These are phyloP conservation scores for Camelus bactrianus DNA, from an alignment of 2,113 vertebrate species.

Conservation along the genomic window DNA sequence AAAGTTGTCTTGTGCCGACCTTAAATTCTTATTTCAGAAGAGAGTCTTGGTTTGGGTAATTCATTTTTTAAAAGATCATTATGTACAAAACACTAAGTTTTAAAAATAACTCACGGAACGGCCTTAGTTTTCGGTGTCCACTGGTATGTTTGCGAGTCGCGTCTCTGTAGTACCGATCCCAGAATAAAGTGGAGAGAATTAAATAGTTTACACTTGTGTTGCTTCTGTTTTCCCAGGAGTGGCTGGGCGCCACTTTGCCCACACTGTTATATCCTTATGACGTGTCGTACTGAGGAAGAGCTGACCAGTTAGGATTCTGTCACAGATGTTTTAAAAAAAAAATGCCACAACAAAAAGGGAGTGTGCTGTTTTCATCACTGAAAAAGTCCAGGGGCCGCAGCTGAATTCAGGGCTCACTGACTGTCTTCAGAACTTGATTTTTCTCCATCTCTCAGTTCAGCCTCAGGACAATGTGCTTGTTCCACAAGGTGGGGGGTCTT, in stretches of 20 bases:
- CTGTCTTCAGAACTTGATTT: neutral
- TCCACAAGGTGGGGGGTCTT: neutral
- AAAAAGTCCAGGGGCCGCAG: neutral
- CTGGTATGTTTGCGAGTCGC: slow-evolving; percentile 80
- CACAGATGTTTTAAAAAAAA: neutral
- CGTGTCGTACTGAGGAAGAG: neutral
- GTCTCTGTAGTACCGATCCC: slow-evolving; percentile 75
- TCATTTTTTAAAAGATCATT: slow-evolving; percentile 83
- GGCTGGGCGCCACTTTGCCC: neutral
- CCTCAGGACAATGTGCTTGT: neutral
- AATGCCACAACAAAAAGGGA: neutral
- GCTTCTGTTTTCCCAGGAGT: slow-evolving; percentile 3
- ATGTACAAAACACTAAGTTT: slow-evolving; percentile 80
- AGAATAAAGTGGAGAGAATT: slow-evolving; percentile 85
- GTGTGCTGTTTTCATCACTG: neutral
- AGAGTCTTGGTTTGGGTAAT: slow-evolving; percentile 79
- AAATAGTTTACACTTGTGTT: slow-evolving; percentile 41
- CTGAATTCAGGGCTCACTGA: neutral
- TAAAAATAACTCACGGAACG: slow-evolving; percentile 83
- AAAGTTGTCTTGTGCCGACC: slow-evolving; percentile 61
- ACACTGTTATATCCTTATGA: accelerated
- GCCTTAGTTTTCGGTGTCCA: slow-evolving; percentile 86
- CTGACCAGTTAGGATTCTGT: neutral
- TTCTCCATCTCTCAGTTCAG: neutral
- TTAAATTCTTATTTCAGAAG: slow-evolving; percentile 68